phyloP scores from a whole-genome alignment of 2,888 invertebrate species.

The Helobdella robusta region DNA sequence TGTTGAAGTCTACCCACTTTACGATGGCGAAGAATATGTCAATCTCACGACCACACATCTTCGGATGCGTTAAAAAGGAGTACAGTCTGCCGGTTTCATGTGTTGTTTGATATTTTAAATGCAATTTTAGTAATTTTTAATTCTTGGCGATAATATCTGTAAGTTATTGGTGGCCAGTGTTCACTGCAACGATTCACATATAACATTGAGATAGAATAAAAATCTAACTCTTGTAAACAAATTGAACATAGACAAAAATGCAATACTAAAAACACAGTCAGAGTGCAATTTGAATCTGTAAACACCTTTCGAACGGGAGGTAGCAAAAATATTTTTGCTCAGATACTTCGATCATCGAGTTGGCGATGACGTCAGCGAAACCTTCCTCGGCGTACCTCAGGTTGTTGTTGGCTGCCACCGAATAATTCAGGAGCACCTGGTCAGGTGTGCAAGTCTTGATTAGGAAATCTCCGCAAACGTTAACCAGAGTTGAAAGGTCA shows the following conservation, averaged over 20 bases:
- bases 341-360: slow-evolving; percentile 14
- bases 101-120: too few relatives aligned
- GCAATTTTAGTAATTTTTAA: too few relatives aligned
- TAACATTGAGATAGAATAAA: too few relatives aligned
- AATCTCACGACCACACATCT: slow-evolving; percentile 26
- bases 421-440: slow-evolving; percentile 24
- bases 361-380: slow-evolving; percentile 21
- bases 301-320: slow-evolving; percentile 16
- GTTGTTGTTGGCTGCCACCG: slow-evolving; percentile 29
- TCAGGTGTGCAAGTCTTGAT: slow-evolving; percentile 21
- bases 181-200: too few relatives aligned
- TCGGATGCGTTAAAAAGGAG: slow-evolving; percentile 14
- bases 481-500: slow-evolving; percentile 24
- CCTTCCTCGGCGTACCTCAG: slow-evolving; percentile 22
- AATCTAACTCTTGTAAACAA: too few relatives aligned
- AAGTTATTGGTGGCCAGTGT: too few relatives aligned
- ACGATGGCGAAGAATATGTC: slow-evolving; percentile 29
- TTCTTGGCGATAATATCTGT: too few relatives aligned
- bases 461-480: slow-evolving; percentile 27
- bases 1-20: slow-evolving; percentile 29
- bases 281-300: not conserved
- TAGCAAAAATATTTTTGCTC: slow-evolving; percentile 19
- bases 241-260: too few relatives aligned
- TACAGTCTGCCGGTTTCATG: too few relatives aligned
- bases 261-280: not conserved